Percentiles rank a stretch among this genome's conserved stretches.
phyloP scores from a whole-genome alignment of 2,113 vertebrate species.

The Myiagra hebetior region DNA sequence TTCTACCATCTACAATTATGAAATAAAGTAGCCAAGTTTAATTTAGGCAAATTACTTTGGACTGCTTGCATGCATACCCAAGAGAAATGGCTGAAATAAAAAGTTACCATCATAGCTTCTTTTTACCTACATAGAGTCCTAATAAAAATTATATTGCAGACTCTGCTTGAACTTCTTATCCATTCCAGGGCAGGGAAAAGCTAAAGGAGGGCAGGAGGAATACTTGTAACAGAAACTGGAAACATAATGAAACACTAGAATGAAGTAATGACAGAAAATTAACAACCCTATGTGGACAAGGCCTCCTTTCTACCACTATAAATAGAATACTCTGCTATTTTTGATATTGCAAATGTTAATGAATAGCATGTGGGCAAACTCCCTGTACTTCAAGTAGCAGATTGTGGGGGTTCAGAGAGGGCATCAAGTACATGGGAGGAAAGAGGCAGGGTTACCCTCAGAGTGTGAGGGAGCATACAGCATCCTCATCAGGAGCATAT shows the following conservation, averaged over 20 bases:
- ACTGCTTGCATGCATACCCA: neutral
- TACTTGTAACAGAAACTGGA: neutral
- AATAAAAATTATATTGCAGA: neutral
- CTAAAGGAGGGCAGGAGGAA: neutral
- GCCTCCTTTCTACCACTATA: neutral
- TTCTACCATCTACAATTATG: neutral
- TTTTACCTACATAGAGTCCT: neutral
- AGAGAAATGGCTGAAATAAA: neutral
- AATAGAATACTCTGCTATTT: neutral
- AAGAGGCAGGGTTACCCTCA: neutral
- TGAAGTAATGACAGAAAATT: neutral
- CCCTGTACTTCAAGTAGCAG: neutral
- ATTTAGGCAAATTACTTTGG: neutral
- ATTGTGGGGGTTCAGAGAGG: neutral
- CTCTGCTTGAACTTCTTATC: neutral
- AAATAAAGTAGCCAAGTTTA: slow-evolving; percentile 2
- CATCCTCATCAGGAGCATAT: neutral
- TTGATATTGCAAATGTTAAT: neutral
- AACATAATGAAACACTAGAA: neutral
- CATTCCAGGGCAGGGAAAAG: neutral
- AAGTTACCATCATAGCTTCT: neutral
- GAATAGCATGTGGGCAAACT: neutral
- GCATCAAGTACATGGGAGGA: neutral
- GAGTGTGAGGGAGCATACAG: neutral
- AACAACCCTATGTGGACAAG: neutral